These are phyloP conservation scores for Hemibagrus guttatus DNA, from an alignment of 2,797 vertebrate genomes.

Conservation along the genomic window DNA sequence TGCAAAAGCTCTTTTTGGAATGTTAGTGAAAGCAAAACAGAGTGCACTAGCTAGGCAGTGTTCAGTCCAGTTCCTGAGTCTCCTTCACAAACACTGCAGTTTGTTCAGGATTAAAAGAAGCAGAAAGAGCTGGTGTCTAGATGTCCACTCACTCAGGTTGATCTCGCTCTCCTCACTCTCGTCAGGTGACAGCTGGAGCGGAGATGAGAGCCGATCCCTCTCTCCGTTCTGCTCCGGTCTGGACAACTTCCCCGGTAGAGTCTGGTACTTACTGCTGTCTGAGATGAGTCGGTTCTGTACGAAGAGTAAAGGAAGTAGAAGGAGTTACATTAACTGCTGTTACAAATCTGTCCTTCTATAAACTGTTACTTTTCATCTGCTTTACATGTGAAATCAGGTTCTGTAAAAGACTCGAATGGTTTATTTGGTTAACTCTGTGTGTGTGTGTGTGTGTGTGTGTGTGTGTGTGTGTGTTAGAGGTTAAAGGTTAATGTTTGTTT, in stretches of 20 bases:
- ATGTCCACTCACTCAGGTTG: slow-evolving; percentile 79
- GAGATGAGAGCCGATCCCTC: slow-evolving; percentile 65
- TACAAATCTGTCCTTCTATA: neutral
- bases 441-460: neutral
- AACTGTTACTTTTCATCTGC: neutral
- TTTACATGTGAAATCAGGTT: neutral
- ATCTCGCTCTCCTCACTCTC: slow-evolving; percentile 67
- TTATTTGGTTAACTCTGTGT: neutral
- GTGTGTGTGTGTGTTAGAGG: slow-evolving; percentile 37
- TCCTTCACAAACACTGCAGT: neutral
- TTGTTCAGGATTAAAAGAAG: neutral
- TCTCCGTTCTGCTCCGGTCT: slow-evolving; percentile 76
- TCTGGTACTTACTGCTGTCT: slow-evolving; percentile 86
- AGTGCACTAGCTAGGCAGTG: neutral
- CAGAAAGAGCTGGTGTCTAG: neutral
- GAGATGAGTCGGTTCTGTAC: slow-evolving; percentile 72
- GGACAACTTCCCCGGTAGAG: slow-evolving; percentile 87
- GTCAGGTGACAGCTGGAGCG: slow-evolving; percentile 59
- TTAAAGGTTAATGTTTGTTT: slow-evolving; percentile 55
- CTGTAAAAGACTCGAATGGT: neutral
- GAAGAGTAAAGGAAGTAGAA: neutral
- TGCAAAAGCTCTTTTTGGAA: neutral
- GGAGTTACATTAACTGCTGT: neutral
- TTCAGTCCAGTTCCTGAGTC: neutral
- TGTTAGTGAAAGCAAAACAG: neutral